A percentile compares a stretch with the other conserved stretches of the same genome.
phyloP scores from a whole-genome alignment of 2,797 vertebrate genomes.

The Manis crassicaudata region DNA sequence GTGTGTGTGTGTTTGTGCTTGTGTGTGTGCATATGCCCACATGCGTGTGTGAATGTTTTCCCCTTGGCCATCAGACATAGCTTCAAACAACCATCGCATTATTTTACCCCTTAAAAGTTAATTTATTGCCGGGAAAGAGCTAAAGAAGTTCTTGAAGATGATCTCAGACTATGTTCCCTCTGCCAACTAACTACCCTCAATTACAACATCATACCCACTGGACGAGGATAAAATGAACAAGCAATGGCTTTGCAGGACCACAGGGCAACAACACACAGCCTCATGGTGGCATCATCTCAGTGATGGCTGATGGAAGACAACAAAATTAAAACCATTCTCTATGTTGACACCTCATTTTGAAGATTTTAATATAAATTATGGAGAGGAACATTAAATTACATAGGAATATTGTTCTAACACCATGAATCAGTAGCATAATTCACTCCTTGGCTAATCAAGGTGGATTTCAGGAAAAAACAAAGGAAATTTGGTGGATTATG shows the following conservation, averaged over 20 bases:
- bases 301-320: neutral
- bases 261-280: neutral
- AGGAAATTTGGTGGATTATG: neutral
- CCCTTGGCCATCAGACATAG: constrained; percentile 51
- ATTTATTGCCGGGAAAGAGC: constrained; percentile 76
- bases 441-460: neutral
- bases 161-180: constrained; percentile 63
- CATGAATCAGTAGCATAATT: neutral
- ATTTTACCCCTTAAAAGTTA: constrained; percentile 72
- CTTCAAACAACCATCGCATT: constrained; percentile 69
- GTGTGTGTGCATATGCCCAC: neutral
- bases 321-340: neutral
- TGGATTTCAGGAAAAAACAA: neutral
- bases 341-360: neutral
- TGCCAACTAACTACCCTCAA: constrained; percentile 30
- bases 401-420: neutral
- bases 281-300: neutral
- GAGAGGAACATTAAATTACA: neutral
- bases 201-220: constrained; percentile 48
- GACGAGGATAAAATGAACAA: constrained; percentile 44
- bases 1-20: neutral
- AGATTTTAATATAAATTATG: neutral
- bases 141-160: constrained; percentile 72
- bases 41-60: constrained; percentile 8
- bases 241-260: neutral